Evolutionary conservation across 1,140 invertebrate species (phyloP).

Genomic region (Mactra quadrangularis): DNA sequence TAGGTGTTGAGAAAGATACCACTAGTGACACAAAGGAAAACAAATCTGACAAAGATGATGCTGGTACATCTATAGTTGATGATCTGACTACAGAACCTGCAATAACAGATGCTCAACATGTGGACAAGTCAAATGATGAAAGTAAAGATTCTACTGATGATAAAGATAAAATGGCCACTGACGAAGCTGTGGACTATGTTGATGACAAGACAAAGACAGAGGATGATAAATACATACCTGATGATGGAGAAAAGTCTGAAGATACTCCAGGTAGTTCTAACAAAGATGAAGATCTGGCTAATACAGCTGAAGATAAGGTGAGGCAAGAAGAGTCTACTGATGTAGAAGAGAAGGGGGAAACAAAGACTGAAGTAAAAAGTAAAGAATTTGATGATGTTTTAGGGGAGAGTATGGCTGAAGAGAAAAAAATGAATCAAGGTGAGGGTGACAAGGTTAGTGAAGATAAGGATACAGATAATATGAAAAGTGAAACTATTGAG

Average conservation of each 20-base stretch:
- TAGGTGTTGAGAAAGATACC: not conserved
- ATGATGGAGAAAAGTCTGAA: no score
- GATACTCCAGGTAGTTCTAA: no score
- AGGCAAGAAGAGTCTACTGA: not conserved
- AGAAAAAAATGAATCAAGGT: slow-evolving; percentile 19
- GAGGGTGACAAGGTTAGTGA: slow-evolving; percentile 29
- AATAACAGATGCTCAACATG: no score
- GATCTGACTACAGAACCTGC: not conserved
- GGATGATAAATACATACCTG: not conserved
- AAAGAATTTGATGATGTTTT: not conserved
- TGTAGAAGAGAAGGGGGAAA: slow-evolving; percentile 45
- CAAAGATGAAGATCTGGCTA: not conserved
- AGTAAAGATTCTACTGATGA: not conserved
- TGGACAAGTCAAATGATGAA: no score
- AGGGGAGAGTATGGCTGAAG: not conserved
- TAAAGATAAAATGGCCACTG: not conserved
- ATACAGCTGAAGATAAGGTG: not conserved
- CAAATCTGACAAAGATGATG: no score
- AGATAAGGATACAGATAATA: not conserved
- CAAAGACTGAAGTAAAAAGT: slow-evolving; percentile 2
- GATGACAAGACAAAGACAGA: not conserved
- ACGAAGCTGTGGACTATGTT: not conserved
- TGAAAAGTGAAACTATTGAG: slow-evolving; percentile 1
- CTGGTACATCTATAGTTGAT: not conserved
- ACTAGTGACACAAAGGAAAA: not conserved